phyloP scores from a whole-genome alignment of 2,888 invertebrate species.

The Mesorhabditis spiculigera region DNA sequence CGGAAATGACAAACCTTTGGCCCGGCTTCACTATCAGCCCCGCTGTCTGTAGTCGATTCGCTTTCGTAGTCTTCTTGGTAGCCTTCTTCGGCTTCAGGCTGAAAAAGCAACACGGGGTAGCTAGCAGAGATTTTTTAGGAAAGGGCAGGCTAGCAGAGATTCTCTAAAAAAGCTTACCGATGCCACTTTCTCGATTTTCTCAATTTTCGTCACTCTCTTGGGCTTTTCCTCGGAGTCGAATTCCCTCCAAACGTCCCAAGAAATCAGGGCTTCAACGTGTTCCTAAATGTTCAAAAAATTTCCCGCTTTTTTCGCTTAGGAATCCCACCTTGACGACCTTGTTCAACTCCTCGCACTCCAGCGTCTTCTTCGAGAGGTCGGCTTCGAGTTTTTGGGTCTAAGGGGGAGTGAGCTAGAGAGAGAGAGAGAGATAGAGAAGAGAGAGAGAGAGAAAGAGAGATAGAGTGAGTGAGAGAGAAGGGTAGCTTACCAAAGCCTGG shows the following conservation, averaged over 20 bases:
- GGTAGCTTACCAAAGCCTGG: background rate
- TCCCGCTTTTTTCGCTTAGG: background rate
- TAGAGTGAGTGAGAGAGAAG: background rate
- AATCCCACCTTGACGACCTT: background rate
- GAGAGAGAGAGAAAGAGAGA: too few species aligned
- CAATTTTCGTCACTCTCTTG: background rate
- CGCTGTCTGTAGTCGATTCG: background rate
- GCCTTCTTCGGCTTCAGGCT: background rate
- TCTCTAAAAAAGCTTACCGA: too few species aligned
- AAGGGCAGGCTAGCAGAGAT: too few species aligned
- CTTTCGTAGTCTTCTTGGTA: slow-evolving; percentile 2
- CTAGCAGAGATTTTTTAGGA: too few species aligned
- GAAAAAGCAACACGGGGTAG: background rate
- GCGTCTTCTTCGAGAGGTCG: background rate
- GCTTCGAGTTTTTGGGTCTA: slow-evolving; percentile 1
- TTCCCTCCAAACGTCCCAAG: background rate
- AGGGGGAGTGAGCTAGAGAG: background rate
- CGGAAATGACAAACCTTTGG: background rate
- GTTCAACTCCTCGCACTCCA: background rate
- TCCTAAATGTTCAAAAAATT: background rate
- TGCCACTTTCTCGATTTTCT: too few species aligned
- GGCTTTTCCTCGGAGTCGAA: background rate
- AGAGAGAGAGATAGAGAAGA: too few species aligned
- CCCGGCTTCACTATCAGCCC: background rate
- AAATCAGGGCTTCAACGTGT: background rate